Evolutionary conservation across 2,797 vertebrate genomes (phyloP).

Genomic region (Smutsia gigantea): DNA sequence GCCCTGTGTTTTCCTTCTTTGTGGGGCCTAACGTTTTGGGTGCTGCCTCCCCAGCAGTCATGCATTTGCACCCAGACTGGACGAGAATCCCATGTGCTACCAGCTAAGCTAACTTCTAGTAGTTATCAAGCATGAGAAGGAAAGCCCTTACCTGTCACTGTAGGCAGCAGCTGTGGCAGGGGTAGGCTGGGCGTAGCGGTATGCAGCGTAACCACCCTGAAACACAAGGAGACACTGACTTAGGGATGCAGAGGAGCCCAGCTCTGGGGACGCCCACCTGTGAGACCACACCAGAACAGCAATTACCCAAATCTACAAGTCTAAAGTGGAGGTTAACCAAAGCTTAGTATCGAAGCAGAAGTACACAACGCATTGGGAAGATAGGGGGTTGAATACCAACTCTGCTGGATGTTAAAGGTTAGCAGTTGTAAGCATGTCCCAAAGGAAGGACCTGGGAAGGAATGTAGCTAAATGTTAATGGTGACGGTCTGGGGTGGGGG

Average conservation of each 20-base stretch:
- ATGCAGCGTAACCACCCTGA: constrained; percentile 97
- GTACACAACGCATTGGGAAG: background rate
- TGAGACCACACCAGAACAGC: background rate
- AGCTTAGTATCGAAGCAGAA: constrained; percentile 61
- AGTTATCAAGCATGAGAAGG: constrained; percentile 58
- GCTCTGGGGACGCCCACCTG: background rate
- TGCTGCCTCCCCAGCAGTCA: constrained; percentile 80
- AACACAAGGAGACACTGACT: constrained; percentile 81
- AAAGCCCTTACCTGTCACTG: constrained; percentile 96
- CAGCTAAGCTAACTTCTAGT: constrained; percentile 45
- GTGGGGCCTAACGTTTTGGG: constrained; percentile 69
- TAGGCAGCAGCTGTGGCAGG: constrained; percentile 97
- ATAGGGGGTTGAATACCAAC: background rate
- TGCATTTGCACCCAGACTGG: constrained; percentile 82
- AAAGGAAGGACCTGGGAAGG: background rate
- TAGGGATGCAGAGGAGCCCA: background rate
- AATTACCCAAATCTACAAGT: constrained; percentile 30
- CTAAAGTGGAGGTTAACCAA: constrained; percentile 63
- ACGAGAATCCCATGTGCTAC: constrained; percentile 8
- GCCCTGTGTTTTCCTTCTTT: constrained; percentile 75
- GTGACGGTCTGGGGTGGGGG: background rate
- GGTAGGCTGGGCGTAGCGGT: constrained; percentile 97
- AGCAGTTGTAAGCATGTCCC: constrained; percentile 23
- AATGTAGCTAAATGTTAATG: constrained; percentile 27
- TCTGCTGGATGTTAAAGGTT: constrained; percentile 69